phyloP scores from a whole-genome alignment of 1,140 invertebrate species.

The Akabosia matsudoensis region DNA sequence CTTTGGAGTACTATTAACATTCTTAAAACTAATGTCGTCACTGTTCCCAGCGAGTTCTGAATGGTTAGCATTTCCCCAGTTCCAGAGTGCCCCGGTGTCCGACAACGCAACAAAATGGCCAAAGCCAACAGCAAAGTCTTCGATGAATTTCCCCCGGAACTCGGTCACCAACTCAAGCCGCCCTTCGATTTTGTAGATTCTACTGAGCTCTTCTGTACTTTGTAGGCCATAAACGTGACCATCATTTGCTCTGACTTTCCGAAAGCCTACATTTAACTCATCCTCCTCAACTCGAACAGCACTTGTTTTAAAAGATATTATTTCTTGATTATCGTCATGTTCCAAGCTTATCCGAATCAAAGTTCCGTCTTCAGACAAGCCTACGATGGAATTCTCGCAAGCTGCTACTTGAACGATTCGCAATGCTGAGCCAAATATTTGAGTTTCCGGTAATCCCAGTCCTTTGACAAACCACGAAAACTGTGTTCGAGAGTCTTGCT shows the following conservation, averaged over 20 bases:
- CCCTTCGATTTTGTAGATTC: not conserved
- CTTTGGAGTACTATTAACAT: constrained; percentile 28
- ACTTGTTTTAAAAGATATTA: not conserved
- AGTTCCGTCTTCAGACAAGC: constrained; percentile 8
- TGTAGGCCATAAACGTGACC: not conserved
- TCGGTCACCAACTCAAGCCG: not conserved
- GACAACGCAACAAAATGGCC: constrained; percentile 74
- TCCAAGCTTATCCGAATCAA: not conserved
- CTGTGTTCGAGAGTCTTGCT: not conserved
- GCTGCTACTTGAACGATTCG: constrained; percentile 15
- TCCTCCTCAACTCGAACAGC: not conserved
- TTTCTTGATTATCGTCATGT: not conserved
- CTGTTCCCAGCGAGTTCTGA: constrained; percentile 77
- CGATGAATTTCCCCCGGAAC: not conserved
- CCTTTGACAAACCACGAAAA: constrained; percentile 35
- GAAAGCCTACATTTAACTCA: not conserved
- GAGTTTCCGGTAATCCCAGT: not conserved
- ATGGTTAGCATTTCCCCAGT: constrained; percentile 67
- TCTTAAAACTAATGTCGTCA: constrained; percentile 55
- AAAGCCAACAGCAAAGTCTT: constrained; percentile 61
- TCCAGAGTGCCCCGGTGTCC: constrained; percentile 68
- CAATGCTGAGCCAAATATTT: constrained; percentile 13
- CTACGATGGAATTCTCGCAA: not conserved
- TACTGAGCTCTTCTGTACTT: not conserved
- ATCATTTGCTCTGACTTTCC: not conserved